Percentiles rank a stretch among this genome's conserved stretches.
Conservation (phyloP, 2,797 vertebrate genomes). For the Sebastiscus albofasciatus region DNA sequence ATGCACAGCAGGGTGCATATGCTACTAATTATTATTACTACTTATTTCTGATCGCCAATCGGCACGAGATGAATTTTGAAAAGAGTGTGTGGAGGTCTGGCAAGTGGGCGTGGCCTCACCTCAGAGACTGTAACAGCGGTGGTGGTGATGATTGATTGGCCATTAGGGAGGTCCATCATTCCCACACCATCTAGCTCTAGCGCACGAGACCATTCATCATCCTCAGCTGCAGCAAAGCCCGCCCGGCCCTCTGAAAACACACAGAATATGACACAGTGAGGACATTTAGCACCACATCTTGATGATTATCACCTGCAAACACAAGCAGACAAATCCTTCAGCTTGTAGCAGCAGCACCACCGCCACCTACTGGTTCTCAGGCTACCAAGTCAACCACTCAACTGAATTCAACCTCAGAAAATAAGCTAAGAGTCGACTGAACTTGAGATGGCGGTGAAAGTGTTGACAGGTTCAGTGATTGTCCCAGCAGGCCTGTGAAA, state of each 20-base stretch:
- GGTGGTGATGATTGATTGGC: conserved; percentile 87
- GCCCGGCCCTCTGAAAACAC: conserved; percentile 76
- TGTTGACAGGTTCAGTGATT: background rate
- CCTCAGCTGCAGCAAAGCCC: conserved; percentile 83
- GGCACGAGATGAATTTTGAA: background rate
- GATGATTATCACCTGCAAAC: background rate
- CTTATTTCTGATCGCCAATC: no score
- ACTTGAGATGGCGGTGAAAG: background rate
- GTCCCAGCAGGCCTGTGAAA: background rate
- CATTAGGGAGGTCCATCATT: conserved; percentile 97
- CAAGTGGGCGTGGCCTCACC: conserved; percentile 80
- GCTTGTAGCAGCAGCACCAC: conserved; percentile 35
- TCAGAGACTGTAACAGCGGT: conserved; percentile 88
- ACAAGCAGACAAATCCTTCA: background rate
- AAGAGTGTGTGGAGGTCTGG: background rate
- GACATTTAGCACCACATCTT: background rate
- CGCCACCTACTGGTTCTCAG: conserved; percentile 47
- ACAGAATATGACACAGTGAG: background rate
- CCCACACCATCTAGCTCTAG: conserved; percentile 86
- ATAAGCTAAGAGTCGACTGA: background rate
- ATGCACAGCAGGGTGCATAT: background rate
- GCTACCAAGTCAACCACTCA: background rate
- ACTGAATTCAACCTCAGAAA: background rate
- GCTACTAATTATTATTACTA: no score
- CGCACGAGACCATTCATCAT: conserved; percentile 84